A percentile compares a stretch with the other conserved stretches of the same genome.
Evolutionary conservation across 1,140 invertebrate species (phyloP).

Genomic region (Procambarus clarkii): DNA sequence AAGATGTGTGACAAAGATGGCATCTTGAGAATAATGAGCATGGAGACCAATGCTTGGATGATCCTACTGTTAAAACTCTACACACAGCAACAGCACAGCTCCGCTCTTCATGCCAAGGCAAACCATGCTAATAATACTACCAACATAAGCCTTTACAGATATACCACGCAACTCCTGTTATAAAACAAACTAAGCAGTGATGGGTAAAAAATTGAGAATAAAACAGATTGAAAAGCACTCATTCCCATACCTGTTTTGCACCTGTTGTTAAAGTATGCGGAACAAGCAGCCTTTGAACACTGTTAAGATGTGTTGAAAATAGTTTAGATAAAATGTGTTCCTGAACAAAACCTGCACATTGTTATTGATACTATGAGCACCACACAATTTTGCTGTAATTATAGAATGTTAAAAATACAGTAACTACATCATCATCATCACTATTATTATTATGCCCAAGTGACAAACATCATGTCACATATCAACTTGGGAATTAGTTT

Average conservation of each 20-base stretch:
- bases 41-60: slow-evolving; percentile 18
- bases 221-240: slow-evolving; percentile 26
- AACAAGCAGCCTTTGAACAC: slow-evolving; percentile 3
- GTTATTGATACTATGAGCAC: slow-evolving; percentile 14
- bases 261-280: slow-evolving; percentile 8
- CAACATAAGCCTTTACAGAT: slow-evolving; percentile 56
- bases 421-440: not conserved
- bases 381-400: slow-evolving; percentile 25
- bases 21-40: slow-evolving; percentile 30
- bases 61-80: slow-evolving; percentile 57
- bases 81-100: slow-evolving; percentile 52
- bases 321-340: slow-evolving; percentile 18
- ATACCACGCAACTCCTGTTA: slow-evolving; percentile 54
- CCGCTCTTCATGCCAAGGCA: slow-evolving; percentile 35
- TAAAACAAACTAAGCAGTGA: slow-evolving; percentile 51
- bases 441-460: not conserved
- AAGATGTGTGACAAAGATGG: slow-evolving; percentile 4
- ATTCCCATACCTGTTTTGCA: slow-evolving; percentile 16
- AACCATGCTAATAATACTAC: slow-evolving; percentile 52
- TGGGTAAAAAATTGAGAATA: slow-evolving; percentile 41
- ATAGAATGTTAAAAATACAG: not conserved
- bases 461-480: not conserved
- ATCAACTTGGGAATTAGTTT: slow-evolving; percentile 11
- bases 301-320: slow-evolving; percentile 14
- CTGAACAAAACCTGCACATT: slow-evolving; percentile 36